Conservation (phyloP, 1,140 invertebrate species). For the Epicauta chinensis region DNA sequence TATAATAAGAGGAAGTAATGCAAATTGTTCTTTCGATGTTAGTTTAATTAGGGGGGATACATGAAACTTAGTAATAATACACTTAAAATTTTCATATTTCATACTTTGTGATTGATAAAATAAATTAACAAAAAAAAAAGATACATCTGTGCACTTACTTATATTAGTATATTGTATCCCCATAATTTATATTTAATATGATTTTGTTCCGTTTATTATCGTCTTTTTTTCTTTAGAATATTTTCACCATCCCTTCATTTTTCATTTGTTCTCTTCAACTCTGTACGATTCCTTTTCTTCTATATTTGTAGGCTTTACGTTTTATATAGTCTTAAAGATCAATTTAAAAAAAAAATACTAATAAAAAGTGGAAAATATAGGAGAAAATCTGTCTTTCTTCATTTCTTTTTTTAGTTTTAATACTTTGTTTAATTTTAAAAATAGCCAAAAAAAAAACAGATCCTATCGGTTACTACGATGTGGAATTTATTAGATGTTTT, state of each 20-base stretch:
- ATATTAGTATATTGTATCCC: constrained; percentile 31
- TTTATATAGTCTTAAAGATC: neutral
- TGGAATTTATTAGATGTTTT: constrained; percentile 39
- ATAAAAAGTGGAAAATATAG: neutral
- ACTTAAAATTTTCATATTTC: constrained; percentile 27
- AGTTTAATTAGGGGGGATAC: constrained; percentile 28
- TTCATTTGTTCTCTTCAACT: no score
- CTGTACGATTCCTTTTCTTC: neutral
- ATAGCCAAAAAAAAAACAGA: constrained; percentile 12
- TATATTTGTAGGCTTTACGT: neutral
- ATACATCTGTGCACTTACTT: constrained; percentile 36
- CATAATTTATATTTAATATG: constrained; percentile 9
- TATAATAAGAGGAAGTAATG: constrained; percentile 9
- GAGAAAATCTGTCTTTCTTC: constrained; percentile 1
- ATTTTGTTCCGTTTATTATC: neutral
- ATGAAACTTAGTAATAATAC: constrained; percentile 17
- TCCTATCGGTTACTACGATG: constrained; percentile 26
- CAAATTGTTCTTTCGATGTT: constrained; percentile 27
- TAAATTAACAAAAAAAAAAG: constrained; percentile 7
- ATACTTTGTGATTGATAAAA: constrained; percentile 36
- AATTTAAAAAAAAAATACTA: neutral
- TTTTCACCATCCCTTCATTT: constrained; percentile 12
- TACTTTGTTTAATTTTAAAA: constrained; percentile 2
- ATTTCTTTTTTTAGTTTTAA: constrained; percentile 3
- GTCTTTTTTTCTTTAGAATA: neutral